Percentiles rank a stretch among this genome's conserved stretches.
Evolutionary conservation across 2,113 vertebrate genomes (phyloP).

Genomic region (Speoplatyrhinus poulsoni): DNA sequence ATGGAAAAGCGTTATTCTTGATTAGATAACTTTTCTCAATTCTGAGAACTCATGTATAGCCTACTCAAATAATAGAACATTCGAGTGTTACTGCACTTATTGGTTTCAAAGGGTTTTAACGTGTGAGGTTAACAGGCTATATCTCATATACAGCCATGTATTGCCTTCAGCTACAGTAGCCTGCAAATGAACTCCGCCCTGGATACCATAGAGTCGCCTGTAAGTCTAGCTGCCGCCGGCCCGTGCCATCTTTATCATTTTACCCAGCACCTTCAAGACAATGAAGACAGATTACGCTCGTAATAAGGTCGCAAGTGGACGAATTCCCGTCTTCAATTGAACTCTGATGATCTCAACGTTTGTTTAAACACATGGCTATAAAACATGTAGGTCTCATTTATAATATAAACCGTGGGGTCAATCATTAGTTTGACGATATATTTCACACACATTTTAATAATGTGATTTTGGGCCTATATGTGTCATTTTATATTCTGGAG

Average conservation of each 20-base stretch:
- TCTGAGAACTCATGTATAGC: too few species aligned
- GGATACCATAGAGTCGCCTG: conserved; percentile 41
- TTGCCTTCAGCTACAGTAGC: background rate
- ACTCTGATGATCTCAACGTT: background rate
- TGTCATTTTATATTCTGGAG: too few species aligned
- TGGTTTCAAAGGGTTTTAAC: background rate
- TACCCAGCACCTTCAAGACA: conserved; percentile 44
- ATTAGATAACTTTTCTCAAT: too few species aligned
- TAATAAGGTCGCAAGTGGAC: conserved; percentile 52
- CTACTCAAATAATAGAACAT: too few species aligned
- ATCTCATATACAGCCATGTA: background rate
- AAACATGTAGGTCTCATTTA: too few species aligned
- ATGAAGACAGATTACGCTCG: conserved; percentile 50
- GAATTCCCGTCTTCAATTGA: conserved; percentile 22
- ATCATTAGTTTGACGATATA: too few species aligned
- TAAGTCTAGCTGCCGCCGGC: conserved; percentile 40
- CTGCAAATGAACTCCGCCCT: conserved; percentile 45
- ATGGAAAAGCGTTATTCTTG: too few species aligned
- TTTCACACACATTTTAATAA: too few species aligned
- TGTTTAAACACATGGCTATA: background rate
- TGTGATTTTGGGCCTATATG: too few species aligned
- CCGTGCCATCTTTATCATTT: conserved; percentile 46
- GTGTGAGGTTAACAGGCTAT: background rate
- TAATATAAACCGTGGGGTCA: too few species aligned
- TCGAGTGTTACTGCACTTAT: background rate